A percentile compares a stretch with the other conserved stretches of the same genome.
phyloP scores from a whole-genome alignment of 2,113 vertebrate species.

The Rallus limicola region DNA sequence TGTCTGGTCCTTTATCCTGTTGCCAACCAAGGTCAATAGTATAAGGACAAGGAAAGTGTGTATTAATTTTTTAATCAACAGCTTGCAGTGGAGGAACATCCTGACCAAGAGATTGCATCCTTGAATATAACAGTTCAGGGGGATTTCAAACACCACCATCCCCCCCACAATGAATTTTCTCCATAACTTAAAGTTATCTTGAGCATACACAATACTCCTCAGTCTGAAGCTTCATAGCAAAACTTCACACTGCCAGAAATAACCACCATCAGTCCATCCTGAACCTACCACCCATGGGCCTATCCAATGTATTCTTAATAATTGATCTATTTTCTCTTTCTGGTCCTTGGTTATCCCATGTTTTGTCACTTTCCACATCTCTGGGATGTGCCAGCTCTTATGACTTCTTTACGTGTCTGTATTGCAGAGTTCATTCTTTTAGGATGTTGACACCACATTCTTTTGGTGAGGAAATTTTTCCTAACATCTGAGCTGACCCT shows the following conservation, averaged over 20 bases:
- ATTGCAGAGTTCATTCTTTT: not conserved
- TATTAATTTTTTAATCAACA: not conserved
- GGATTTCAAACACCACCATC: too few relatives aligned
- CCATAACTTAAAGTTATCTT: not conserved
- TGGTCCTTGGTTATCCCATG: accelerated
- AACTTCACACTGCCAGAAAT: not conserved
- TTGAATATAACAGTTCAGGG: not conserved
- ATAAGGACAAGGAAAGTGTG: not conserved
- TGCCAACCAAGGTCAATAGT: not conserved
- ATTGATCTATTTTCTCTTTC: not conserved
- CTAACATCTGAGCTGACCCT: too few relatives aligned
- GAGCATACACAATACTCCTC: not conserved
- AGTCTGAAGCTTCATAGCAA: not conserved
- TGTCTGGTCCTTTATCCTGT: not conserved
- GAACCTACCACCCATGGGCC: not conserved
- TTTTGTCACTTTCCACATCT: not conserved
- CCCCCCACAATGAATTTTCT: not conserved
- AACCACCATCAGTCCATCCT: not conserved
- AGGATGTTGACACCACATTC: too few relatives aligned
- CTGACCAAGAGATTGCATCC: not conserved
- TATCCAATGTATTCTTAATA: not conserved
- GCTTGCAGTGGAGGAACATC: not conserved
- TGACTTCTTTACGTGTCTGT: not conserved
- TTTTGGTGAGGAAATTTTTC: too few relatives aligned
- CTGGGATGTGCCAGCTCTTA: not conserved